phyloP scores from a whole-genome alignment of 2,797 vertebrate species.

The Anguilla megastoma region DNA sequence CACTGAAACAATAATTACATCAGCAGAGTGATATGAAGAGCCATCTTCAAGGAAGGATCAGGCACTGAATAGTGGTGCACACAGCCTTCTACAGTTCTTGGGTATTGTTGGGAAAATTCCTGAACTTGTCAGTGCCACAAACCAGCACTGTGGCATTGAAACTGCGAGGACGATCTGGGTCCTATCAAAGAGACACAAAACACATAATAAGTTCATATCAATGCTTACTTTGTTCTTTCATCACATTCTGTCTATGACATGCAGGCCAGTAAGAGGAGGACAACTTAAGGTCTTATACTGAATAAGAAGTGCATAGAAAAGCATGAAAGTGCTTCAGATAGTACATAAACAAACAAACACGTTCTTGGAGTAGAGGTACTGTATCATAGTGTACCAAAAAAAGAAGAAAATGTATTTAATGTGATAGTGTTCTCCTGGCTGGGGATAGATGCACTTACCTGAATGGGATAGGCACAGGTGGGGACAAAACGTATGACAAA shows the following conservation, averaged over 20 bases:
- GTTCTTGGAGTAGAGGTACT: too few species aligned
- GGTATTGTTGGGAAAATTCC: conserved; percentile 63
- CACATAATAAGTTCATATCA: background rate
- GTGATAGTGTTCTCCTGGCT: background rate
- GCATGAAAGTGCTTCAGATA: too few species aligned
- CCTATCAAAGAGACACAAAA: conserved; percentile 55
- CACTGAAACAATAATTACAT: background rate
- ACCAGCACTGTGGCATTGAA: conserved; percentile 67
- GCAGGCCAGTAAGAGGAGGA: too few species aligned
- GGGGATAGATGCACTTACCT: conserved; percentile 57
- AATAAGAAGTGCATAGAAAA: too few species aligned
- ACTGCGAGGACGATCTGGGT: conserved; percentile 73
- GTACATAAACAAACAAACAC: too few species aligned
- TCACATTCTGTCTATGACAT: too few species aligned
- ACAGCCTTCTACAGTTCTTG: conserved; percentile 21
- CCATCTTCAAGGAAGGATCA: background rate
- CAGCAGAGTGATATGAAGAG: background rate
- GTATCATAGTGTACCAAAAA: background rate
- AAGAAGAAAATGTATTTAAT: background rate
- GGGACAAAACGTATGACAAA: conserved; percentile 78
- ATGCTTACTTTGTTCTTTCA: too few species aligned
- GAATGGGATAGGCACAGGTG: conserved; percentile 68
- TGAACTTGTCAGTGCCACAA: conserved; percentile 67
- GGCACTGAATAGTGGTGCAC: background rate
- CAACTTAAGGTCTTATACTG: too few species aligned